These are phyloP conservation scores for Erebia palarica DNA, from an alignment of 2,888 invertebrate genomes.

Conservation along the genomic window DNA sequence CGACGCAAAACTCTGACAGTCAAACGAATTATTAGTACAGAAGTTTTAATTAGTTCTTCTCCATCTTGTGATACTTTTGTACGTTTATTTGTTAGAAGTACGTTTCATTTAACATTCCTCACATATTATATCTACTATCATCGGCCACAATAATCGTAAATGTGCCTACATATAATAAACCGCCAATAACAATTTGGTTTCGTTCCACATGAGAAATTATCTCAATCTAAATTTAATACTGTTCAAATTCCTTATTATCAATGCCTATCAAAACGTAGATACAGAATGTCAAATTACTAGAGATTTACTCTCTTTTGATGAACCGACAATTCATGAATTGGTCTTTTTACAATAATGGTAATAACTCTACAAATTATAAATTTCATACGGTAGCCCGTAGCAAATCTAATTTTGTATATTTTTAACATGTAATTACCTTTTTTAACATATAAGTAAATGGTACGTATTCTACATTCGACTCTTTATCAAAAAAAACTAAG, in stretches of 20 bases:
- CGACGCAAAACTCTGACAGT: slow-evolving; percentile 81
- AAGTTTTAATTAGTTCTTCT: slow-evolving; percentile 82
- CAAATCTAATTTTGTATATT: slow-evolving; percentile 31
- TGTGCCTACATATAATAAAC: slow-evolving; percentile 20
- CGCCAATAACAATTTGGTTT: slow-evolving; percentile 46
- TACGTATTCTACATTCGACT: neutral
- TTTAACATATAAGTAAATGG: slow-evolving; percentile 24
- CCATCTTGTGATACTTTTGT: slow-evolving; percentile 76
- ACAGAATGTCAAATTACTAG: slow-evolving; percentile 34
- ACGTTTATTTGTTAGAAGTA: slow-evolving; percentile 72
- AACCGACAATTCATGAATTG: slow-evolving; percentile 25
- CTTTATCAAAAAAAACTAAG: neutral
- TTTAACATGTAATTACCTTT: slow-evolving; percentile 26
- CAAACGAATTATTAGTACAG: slow-evolving; percentile 82
- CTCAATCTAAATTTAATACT: slow-evolving; percentile 33
- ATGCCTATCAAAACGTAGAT: slow-evolving; percentile 43
- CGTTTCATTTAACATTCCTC: slow-evolving; percentile 45
- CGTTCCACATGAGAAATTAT: slow-evolving; percentile 42
- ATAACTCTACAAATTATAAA: slow-evolving; percentile 66
- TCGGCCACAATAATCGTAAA: slow-evolving; percentile 12
- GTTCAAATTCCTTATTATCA: slow-evolving; percentile 36
- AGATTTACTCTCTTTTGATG: slow-evolving; percentile 33
- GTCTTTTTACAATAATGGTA: slow-evolving; percentile 38
- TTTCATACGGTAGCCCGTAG: slow-evolving; percentile 59
- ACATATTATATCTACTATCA: slow-evolving; percentile 8